Evolutionary conservation across 1,140 invertebrate genomes (phyloP).

Genomic region (Drosophila biarmipes): DNA sequence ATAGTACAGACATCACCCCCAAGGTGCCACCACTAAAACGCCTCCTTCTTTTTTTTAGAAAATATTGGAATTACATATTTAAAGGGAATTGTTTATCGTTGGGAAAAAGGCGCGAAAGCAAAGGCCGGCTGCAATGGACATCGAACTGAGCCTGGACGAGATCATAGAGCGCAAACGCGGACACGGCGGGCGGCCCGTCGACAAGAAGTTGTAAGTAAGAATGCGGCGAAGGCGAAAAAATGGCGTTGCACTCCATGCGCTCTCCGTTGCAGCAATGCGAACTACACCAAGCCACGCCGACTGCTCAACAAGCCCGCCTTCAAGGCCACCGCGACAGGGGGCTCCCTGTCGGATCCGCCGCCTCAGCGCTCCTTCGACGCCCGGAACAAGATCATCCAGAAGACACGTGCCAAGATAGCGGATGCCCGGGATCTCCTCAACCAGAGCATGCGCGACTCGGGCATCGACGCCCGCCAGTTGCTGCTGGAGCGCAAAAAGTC

Average conservation of each 20-base stretch:
- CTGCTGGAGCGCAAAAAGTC: conserved; percentile 78
- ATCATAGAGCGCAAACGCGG: conserved; percentile 66
- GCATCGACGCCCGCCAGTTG: conserved; percentile 87
- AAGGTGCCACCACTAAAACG: neutral
- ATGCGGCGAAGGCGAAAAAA: conserved; percentile 40
- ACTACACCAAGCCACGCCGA: conserved; percentile 27
- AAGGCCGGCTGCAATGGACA: conserved; percentile 31
- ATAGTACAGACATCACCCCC: neutral
- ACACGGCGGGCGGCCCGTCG: conserved; percentile 23
- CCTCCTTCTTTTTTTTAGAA: neutral
- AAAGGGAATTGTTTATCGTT: neutral
- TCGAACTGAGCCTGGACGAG: conserved; percentile 66
- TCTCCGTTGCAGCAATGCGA: conserved; percentile 18
- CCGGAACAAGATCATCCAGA: conserved; percentile 89
- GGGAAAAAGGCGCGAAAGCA: neutral
- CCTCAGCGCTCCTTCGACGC: conserved; percentile 86
- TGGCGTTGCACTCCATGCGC: conserved; percentile 37
- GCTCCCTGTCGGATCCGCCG: conserved; percentile 5
- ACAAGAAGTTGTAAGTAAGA: conserved; percentile 65
- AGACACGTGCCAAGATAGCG: conserved; percentile 87
- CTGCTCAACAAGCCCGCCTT: conserved; percentile 30
- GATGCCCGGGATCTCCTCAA: conserved; percentile 90
- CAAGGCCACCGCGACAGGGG: conserved; percentile 2
- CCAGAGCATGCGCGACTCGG: conserved; percentile 87
- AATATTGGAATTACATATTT: too few relatives aligned